Conservation (phyloP, 2,888 invertebrate genomes). For the Erebia ligea region DNA sequence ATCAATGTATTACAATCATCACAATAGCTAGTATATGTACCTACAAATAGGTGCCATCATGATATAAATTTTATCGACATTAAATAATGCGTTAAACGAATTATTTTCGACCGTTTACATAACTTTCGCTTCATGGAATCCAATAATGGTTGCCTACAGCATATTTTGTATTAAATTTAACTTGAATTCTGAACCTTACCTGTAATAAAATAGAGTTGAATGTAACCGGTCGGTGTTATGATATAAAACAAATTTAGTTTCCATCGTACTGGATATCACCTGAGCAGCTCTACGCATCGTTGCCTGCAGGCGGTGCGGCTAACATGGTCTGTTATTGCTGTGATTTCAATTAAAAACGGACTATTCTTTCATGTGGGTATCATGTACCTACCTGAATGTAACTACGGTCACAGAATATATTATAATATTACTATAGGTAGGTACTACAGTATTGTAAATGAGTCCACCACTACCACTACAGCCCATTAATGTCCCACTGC, state of each 20-base stretch:
- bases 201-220: background rate
- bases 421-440: too few relatives aligned
- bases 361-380: background rate
- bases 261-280: conserved; percentile 28
- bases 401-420: background rate
- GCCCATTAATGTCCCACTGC: too few relatives aligned
- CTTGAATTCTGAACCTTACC: background rate
- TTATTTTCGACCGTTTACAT: conserved; percentile 29
- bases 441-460: too few relatives aligned
- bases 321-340: conserved; percentile 29
- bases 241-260: conserved; percentile 31
- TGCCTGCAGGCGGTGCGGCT: conserved; percentile 24
- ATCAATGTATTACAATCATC: background rate
- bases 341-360: conserved; percentile 33
- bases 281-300: conserved; percentile 23
- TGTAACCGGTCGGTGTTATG: background rate
- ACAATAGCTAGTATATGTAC: background rate
- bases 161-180: conserved; percentile 4
- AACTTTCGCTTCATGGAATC: conserved; percentile 24
- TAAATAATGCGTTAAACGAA: conserved; percentile 24
- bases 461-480: too few relatives aligned
- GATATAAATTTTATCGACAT: conserved; percentile 20
- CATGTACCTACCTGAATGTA: background rate
- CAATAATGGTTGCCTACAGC: conserved; percentile 25
- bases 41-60: background rate